Evolutionary conservation across 2,797 vertebrate genomes (phyloP).

Genomic region (Pogonophryne albipinna): DNA sequence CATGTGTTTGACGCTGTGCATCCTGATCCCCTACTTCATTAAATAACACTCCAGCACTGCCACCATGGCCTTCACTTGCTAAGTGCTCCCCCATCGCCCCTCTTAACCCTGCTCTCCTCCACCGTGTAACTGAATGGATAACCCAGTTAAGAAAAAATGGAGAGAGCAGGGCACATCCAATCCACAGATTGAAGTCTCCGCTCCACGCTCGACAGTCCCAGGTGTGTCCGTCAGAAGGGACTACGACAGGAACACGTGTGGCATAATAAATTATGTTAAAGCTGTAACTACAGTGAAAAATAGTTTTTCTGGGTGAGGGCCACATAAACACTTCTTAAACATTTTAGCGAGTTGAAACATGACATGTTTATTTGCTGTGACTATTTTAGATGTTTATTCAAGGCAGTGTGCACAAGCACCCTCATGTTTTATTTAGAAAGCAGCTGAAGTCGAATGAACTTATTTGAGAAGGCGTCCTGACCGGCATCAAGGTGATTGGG

Average conservation of each 20-base stretch:
- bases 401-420: conserved; percentile 36
- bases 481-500: conserved; percentile 53
- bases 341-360: conserved; percentile 30
- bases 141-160: conserved; percentile 61
- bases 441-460: conserved; percentile 54
- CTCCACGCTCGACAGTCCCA: conserved; percentile 41
- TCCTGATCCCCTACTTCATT: conserved; percentile 80
- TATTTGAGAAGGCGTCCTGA: conserved; percentile 46
- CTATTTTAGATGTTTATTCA: conserved; percentile 64
- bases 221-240: conserved; percentile 36
- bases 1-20: conserved; percentile 59
- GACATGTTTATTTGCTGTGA: conserved; percentile 50
- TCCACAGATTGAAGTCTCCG: conserved; percentile 58
- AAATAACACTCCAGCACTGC: conserved; percentile 79
- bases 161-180: conserved; percentile 45
- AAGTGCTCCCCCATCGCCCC: conserved; percentile 75
- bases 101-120: conserved; percentile 67
- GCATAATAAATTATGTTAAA: conserved; percentile 40
- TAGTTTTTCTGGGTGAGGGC: conserved; percentile 2
- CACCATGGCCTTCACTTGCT: conserved; percentile 73
- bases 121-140: conserved; percentile 69
- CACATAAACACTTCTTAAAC: conserved; percentile 47
- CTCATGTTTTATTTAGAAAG: conserved; percentile 70
- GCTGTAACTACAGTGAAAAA: conserved; percentile 28
- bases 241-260: conserved; percentile 8